A percentile compares a stretch with the other conserved stretches of the same genome.
Conservation (phyloP, 2,113 vertebrate species). For the Lycocorax pyrrhopterus region DNA sequence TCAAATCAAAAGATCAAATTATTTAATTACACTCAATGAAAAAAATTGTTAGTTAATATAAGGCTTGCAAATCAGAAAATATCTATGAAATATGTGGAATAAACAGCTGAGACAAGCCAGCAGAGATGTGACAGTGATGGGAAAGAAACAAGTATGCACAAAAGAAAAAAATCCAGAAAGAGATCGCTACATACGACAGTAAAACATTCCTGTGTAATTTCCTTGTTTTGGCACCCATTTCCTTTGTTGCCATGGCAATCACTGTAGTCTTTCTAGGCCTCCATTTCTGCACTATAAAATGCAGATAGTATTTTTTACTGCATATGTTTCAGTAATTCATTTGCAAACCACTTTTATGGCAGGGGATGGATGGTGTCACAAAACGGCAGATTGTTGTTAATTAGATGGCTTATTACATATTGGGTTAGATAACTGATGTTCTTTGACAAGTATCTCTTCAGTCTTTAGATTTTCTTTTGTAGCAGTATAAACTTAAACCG, state of each 20-base stretch:
- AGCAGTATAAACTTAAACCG: background rate
- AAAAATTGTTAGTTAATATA: background rate
- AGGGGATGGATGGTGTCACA: background rate
- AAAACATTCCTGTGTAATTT: background rate
- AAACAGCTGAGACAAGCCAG: background rate
- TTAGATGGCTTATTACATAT: background rate
- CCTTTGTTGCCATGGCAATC: slow-evolving; percentile 12
- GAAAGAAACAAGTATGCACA: background rate
- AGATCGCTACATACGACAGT: background rate
- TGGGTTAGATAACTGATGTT: background rate
- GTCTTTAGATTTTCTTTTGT: background rate
- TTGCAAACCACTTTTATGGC: background rate
- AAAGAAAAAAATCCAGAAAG: background rate
- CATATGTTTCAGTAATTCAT: background rate
- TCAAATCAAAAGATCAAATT: background rate
- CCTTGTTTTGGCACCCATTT: background rate
- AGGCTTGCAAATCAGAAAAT: background rate
- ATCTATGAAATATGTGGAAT: background rate
- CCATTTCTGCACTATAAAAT: background rate
- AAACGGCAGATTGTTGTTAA: background rate
- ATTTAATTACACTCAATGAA: background rate
- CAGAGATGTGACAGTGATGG: background rate
- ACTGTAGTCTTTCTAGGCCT: background rate
- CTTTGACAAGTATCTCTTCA: background rate
- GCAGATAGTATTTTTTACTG: background rate